A percentile compares a stretch with the other conserved stretches of the same genome.
Conservation (phyloP, 2,888 invertebrate species). For the Latheticus oryzae region DNA sequence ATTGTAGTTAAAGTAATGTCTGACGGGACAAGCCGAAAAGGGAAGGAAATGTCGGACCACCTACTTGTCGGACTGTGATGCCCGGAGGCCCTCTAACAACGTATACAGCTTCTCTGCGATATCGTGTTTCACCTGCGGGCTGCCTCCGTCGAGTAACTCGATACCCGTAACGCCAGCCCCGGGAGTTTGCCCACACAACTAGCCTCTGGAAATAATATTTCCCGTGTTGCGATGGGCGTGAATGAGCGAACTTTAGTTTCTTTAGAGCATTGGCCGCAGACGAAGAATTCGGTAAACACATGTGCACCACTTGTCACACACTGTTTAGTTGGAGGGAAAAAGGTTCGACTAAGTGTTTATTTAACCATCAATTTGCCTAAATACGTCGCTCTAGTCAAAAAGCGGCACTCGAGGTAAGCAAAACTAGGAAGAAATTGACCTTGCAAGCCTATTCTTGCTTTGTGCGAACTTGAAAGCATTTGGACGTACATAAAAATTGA, state of each 20-base stretch:
- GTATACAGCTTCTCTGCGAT: slow-evolving; percentile 37
- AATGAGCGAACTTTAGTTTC: slow-evolving; percentile 29
- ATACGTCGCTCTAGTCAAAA: background rate
- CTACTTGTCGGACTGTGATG: slow-evolving; percentile 18
- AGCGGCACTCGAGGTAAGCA: too few relatives aligned
- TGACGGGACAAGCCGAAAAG: background rate
- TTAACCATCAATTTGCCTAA: slow-evolving; percentile 62
- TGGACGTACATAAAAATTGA: too few relatives aligned
- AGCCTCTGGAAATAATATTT: slow-evolving; percentile 28
- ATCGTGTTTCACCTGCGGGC: slow-evolving; percentile 63
- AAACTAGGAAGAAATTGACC: too few relatives aligned
- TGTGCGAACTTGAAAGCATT: too few relatives aligned
- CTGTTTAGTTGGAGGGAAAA: slow-evolving; percentile 39
- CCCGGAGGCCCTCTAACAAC: slow-evolving; percentile 31
- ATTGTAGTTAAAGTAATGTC: too few relatives aligned
- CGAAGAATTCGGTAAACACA: slow-evolving; percentile 59
- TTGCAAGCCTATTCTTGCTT: background rate
- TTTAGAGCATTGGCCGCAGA: slow-evolving; percentile 23
- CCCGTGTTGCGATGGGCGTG: slow-evolving; percentile 13
- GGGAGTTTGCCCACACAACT: slow-evolving; percentile 30
- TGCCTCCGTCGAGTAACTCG: slow-evolving; percentile 59
- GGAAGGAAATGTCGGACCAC: slow-evolving; percentile 26
- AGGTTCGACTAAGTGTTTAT: slow-evolving; percentile 60
- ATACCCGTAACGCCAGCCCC: slow-evolving; percentile 50
- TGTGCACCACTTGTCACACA: slow-evolving; percentile 62